A percentile compares a stretch with the other conserved stretches of the same genome.
phyloP scores from a whole-genome alignment of 2,888 invertebrate genomes.

The Chrysolina haemoptera region DNA sequence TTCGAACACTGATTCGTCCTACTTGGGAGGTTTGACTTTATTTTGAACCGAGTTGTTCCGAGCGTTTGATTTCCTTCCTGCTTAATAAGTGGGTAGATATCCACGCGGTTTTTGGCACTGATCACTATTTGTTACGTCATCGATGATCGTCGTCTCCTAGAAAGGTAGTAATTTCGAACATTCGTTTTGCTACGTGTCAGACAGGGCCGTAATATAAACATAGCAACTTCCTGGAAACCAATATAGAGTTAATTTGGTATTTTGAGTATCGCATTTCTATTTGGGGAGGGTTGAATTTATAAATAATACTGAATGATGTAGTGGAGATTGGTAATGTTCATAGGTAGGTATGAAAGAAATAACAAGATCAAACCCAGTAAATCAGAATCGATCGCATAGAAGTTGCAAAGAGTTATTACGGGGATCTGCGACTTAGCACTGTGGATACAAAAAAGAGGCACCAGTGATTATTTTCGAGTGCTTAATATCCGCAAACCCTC shows the following conservation, averaged over 20 bases:
- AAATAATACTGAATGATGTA: no score
- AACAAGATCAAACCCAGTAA: no score
- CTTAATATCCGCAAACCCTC: no score
- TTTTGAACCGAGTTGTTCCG: slow-evolving; percentile 40
- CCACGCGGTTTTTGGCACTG: slow-evolving; percentile 44
- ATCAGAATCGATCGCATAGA: no score
- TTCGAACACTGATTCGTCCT: slow-evolving; percentile 46
- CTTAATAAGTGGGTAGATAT: slow-evolving; percentile 38
- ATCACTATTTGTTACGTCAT: slow-evolving; percentile 25
- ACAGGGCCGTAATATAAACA: slow-evolving; percentile 31
- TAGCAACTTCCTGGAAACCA: not conserved
- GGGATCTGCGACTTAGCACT: no score
- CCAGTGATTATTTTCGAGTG: no score
- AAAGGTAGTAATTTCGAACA: slow-evolving; percentile 43
- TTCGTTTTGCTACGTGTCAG: slow-evolving; percentile 31
- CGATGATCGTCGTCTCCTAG: slow-evolving; percentile 39
- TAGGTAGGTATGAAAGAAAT: no score
- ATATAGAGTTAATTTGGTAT: not conserved
- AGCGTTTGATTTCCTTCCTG: slow-evolving; percentile 45
- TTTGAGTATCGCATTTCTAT: not conserved
- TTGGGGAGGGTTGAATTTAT: no score
- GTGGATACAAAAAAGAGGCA: no score
- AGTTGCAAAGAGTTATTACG: no score
- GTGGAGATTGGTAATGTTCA: no score
- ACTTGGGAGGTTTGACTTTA: slow-evolving; percentile 45